Conservation (phyloP, 2,797 vertebrate species). For the Pteronotus mesoamericanus region DNA sequence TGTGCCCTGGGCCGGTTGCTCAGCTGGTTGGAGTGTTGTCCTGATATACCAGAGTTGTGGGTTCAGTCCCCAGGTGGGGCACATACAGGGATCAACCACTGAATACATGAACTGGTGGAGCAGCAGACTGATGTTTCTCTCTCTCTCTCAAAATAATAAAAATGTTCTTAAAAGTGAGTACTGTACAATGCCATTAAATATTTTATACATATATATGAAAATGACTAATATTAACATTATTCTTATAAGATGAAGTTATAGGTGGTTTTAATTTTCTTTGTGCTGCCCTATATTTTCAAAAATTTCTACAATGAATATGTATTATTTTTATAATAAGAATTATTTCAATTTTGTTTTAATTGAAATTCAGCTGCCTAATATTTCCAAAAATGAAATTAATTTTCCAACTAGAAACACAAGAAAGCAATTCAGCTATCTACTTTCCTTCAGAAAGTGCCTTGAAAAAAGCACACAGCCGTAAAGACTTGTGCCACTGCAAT, state of each 20-base stretch:
- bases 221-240: background rate
- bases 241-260: background rate
- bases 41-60: no score
- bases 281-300: background rate
- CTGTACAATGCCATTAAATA: background rate
- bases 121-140: background rate
- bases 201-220: background rate
- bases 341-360: conserved; percentile 20
- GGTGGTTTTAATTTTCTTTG: background rate
- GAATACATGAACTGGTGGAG: background rate
- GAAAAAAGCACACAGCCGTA: background rate
- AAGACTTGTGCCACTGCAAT: background rate
- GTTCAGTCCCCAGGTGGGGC: no score
- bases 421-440: background rate
- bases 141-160: background rate
- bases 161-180: background rate
- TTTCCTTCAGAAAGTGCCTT: background rate
- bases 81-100: background rate
- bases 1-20: no score
- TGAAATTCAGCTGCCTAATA: conserved; percentile 9
- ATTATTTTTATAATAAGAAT: background rate
- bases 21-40: no score
- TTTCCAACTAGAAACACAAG: conserved; percentile 10
- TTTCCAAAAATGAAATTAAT: conserved; percentile 15
- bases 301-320: background rate